Evolutionary conservation across 2,113 vertebrate species (phyloP).

Genomic region (Megatriorchis doriae): DNA sequence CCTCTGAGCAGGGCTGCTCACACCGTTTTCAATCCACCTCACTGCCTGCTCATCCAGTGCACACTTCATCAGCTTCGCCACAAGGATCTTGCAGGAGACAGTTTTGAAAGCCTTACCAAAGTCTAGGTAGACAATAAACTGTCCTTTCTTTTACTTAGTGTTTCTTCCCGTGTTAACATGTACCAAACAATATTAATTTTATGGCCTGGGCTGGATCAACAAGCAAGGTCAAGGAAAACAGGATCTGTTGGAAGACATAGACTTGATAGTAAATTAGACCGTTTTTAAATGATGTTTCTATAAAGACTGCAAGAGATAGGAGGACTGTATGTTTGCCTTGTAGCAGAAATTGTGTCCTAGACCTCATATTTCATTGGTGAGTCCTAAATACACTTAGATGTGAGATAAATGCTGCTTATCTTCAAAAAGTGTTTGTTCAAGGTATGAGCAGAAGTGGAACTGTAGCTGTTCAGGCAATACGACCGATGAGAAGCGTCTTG

Average conservation of each 20-base stretch:
- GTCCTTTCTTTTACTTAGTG: background rate
- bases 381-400: background rate
- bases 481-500: background rate
- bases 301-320: background rate
- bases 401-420: background rate
- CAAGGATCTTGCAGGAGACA: fast-evolving
- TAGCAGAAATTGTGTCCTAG: background rate
- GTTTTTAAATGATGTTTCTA: background rate
- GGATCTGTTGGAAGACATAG: background rate
- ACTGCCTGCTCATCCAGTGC: background rate
- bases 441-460: background rate
- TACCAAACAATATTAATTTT: background rate
- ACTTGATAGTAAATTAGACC: background rate
- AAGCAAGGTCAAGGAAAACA: background rate
- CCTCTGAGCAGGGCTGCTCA: background rate
- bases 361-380: background rate
- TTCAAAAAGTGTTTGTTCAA: background rate
- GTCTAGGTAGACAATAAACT: background rate
- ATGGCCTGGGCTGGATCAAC: background rate
- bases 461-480: background rate
- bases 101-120: background rate
- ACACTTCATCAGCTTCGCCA: background rate
- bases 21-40: background rate
- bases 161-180: background rate
- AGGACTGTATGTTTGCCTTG: background rate